Percentiles rank a stretch among this genome's conserved stretches.
These are phyloP conservation scores for Pygathrix nemaeus DNA, from an alignment of 2,113 vertebrate genomes.

Conservation along the genomic window DNA sequence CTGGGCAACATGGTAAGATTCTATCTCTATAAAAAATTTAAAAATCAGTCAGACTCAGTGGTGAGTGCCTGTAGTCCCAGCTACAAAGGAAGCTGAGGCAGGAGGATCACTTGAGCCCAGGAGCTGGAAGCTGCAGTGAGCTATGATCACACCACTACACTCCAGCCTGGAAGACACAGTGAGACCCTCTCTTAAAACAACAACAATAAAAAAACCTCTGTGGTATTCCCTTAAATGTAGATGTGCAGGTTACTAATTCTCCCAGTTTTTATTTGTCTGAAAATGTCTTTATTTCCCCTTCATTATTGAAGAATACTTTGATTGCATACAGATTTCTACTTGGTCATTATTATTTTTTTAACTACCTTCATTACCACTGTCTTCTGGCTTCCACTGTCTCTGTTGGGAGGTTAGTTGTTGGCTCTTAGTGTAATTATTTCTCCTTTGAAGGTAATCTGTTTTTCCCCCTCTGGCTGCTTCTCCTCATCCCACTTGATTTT, in stretches of 20 bases:
- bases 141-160: no score
- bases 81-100: no score
- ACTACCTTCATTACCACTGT: not conserved
- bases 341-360: not conserved
- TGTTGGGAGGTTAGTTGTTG: constrained; percentile 18
- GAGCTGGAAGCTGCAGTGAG: no score
- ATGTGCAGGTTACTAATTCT: not conserved
- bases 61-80: no score
- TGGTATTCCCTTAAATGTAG: not conserved
- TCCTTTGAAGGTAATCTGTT: not conserved
- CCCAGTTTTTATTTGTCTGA: not conserved
- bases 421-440: not conserved
- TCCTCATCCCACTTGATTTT: not conserved
- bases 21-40: no score
- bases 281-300: constrained; percentile 6
- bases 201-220: not conserved
- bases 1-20: no score
- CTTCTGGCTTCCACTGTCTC: constrained; percentile 12
- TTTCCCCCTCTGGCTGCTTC: not conserved
- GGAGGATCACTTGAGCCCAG: no score
- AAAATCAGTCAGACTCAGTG: no score
- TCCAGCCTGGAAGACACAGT: no score
- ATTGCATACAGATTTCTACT: not conserved
- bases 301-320: constrained; percentile 22
- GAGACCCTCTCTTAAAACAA: no score